Evolutionary conservation across 2,797 vertebrate species (phyloP).

Genomic region (Remorina albescens): DNA sequence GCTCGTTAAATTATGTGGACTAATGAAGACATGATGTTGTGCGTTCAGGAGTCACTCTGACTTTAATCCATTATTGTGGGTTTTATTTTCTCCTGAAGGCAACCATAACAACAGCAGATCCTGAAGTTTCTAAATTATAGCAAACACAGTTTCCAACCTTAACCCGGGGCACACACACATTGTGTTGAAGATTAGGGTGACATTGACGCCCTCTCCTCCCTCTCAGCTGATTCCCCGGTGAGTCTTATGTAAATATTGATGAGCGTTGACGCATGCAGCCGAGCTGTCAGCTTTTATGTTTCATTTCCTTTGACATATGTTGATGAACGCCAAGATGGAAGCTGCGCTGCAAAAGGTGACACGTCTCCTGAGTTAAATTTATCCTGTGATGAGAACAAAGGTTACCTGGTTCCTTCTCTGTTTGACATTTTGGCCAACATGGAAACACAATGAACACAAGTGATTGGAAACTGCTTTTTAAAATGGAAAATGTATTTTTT

Average conservation of each 20-base stretch:
- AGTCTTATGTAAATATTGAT: conserved; percentile 74
- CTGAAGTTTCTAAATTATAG: conserved; percentile 35
- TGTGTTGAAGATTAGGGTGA: conserved; percentile 42
- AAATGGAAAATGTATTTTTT: no score
- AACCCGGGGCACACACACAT: conserved; percentile 22
- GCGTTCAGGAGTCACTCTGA: no score
- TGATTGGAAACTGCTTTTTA: no score
- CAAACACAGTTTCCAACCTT: conserved; percentile 15
- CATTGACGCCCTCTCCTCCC: conserved; percentile 23
- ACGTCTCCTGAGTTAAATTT: conserved; percentile 13
- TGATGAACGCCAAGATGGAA: conserved; percentile 29
- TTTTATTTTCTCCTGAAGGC: background rate
- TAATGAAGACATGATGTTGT: no score
- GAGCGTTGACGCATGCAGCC: conserved; percentile 37
- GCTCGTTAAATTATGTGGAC: no score
- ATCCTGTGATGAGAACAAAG: conserved; percentile 11
- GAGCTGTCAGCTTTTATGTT: conserved; percentile 55
- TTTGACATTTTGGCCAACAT: no score
- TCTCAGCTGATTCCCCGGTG: conserved; percentile 47
- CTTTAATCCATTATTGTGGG: background rate
- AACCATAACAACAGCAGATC: conserved; percentile 15
- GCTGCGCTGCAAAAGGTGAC: conserved; percentile 52
- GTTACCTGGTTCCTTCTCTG: no score
- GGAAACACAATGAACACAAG: no score
- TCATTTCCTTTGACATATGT: conserved; percentile 65